phyloP scores from a whole-genome alignment of 2,113 vertebrate species.

The Ictalurus punctatus region DNA sequence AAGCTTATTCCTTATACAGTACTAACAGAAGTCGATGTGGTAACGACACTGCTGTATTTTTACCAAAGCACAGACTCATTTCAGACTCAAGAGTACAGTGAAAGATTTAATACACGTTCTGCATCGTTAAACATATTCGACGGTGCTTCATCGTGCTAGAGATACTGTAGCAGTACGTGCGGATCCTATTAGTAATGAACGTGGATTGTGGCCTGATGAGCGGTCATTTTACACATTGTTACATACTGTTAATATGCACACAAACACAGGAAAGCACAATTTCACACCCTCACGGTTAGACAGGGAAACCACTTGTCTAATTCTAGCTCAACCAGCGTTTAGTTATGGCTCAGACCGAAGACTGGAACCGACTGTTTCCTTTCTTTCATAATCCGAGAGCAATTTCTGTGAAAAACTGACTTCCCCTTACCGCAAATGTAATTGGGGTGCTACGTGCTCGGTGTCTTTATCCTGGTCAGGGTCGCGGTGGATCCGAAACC shows the following conservation, averaged over 20 bases:
- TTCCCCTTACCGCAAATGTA: no score
- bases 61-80: background rate
- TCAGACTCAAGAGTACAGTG: background rate
- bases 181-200: conserved; percentile 42
- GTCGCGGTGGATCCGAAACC: no score
- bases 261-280: conserved; percentile 36
- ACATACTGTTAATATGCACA: conserved; percentile 45
- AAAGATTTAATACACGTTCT: background rate
- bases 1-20: background rate
- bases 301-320: background rate
- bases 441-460: no score
- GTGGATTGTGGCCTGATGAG: conserved; percentile 18
- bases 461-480: no score
- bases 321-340: conserved; percentile 41
- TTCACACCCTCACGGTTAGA: conserved; percentile 44
- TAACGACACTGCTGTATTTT: background rate
- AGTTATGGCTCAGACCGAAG: background rate
- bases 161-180: background rate
- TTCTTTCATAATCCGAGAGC: background rate
- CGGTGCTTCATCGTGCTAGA: no score
- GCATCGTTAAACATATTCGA: background rate
- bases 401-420: background rate
- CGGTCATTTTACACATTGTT: conserved; percentile 57
- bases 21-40: background rate
- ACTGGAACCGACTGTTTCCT: background rate